Evolutionary conservation across 1,140 invertebrate species (phyloP), one percentile per base, ranked within the genome.

Genomic region (Eupristina koningsbergeri): DNA sequence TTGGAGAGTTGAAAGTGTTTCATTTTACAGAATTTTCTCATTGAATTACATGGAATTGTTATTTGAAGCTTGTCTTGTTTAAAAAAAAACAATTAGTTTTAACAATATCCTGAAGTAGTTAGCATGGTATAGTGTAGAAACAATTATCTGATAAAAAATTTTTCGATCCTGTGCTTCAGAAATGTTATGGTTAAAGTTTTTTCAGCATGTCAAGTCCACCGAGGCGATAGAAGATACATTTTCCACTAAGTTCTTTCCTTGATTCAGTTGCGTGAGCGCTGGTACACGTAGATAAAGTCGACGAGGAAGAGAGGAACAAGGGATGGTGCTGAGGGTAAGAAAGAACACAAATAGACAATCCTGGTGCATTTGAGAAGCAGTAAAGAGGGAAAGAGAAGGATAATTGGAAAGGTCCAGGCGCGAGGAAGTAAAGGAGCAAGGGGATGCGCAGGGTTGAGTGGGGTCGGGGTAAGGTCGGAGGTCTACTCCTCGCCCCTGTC

Each of bases 321-420:
- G 67, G n/a, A 5, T 34, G 36, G 19, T 19, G 64, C 41, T 13
- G 34, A 41, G n/a, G 41, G 26, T 29, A 34, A 13, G 74, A 3
- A 45, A 3, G 50, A 41, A 22, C 34, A 11, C n/a, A 71, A 15
- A 76, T 7, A 53, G 31, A 34, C 11, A 36, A 76, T 11, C 6
- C 5, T 17, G 34, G 26, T 9, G 13, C 22, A 22, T 26, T 29
- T 29, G 22, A 78, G 74, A n/a, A 76, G 50, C 17, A 61, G 74
- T n/a, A 75, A 53, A 80, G 77, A 75, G 53, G 34, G 36, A 75
- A 53, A 80, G 77, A 75, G 53, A 53, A 34, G 77, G 78, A 84
- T 84, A 84, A 84, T 84, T 84, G 83, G 83, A 84, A 84, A 76
- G 78, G 83, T 81, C 83, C 78, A 71, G 83, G 69, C 50, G 53